A percentile compares a stretch with the other conserved stretches of the same genome.
Conservation (phyloP, 2,113 vertebrate genomes). For the Herpailurus yagouaroundi region DNA sequence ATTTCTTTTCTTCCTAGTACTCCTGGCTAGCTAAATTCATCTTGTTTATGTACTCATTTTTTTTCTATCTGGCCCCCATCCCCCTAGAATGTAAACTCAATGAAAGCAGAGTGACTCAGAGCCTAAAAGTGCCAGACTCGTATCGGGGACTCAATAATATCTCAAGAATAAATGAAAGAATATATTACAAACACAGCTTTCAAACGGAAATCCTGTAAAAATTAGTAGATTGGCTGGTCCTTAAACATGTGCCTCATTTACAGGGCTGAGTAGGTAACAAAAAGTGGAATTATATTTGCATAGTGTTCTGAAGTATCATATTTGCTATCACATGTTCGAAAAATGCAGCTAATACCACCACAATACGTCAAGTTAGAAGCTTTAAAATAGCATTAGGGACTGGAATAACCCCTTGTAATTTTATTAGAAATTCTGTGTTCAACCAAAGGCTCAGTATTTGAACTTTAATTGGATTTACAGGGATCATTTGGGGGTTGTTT, state of each 20-base stretch:
- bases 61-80: not conserved
- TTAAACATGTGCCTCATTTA: not conserved
- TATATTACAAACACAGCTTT: not conserved
- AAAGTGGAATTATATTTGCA: not conserved
- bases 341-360: not conserved
- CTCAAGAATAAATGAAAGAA: slow-evolving; percentile 9
- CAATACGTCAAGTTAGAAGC: not conserved
- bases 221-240: not conserved
- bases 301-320: not conserved
- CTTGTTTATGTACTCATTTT: not conserved
- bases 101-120: not conserved
- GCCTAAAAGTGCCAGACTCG: not conserved
- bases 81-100: not conserved
- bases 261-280: not conserved
- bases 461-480: slow-evolving; percentile 50
- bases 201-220: not conserved
- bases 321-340: not conserved
- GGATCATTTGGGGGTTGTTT: slow-evolving; percentile 20
- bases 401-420: slow-evolving; percentile 26
- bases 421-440: slow-evolving; percentile 45
- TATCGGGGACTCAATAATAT: not conserved
- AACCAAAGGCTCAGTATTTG: not conserved
- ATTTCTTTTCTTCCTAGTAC: slow-evolving; percentile 3
- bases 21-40: not conserved
- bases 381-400: slow-evolving; percentile 28